Conservation (phyloP, 2,113 vertebrate species). For the Diadophis punctatus region DNA sequence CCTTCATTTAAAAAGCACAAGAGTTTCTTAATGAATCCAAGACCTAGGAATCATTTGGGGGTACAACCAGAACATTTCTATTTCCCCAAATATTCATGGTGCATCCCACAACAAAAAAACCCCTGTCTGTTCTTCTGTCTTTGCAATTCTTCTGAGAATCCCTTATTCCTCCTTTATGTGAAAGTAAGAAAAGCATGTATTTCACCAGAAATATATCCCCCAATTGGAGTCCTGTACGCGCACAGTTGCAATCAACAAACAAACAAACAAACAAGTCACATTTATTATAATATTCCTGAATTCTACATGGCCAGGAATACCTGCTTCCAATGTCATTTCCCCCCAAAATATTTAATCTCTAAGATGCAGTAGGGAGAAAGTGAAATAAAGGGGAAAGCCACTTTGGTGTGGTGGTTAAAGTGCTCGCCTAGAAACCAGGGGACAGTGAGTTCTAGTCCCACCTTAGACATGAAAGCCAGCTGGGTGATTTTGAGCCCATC, state of each 20-base stretch:
- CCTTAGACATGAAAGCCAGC: too few relatives aligned
- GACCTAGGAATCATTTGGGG: background rate
- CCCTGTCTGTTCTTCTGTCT: background rate
- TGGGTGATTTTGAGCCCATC: too few relatives aligned
- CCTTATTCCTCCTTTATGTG: background rate
- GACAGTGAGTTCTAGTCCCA: too few relatives aligned
- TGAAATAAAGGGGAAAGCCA: background rate
- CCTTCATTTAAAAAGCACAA: background rate
- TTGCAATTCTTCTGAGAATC: background rate
- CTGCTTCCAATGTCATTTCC: background rate
- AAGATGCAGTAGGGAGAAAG: background rate
- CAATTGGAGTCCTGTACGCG: too few relatives aligned
- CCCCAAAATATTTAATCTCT: background rate
- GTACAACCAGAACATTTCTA: too few relatives aligned
- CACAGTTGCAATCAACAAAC: background rate
- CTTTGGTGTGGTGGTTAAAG: too few relatives aligned
- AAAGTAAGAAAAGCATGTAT: background rate
- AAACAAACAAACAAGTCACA: background rate
- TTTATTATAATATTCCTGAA: background rate
- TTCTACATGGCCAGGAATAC: too few relatives aligned
- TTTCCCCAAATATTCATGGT: too few relatives aligned
- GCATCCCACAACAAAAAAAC: background rate
- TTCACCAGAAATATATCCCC: background rate
- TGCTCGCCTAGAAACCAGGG: too few relatives aligned
- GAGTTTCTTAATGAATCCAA: too few relatives aligned